Base-by-base conservation (phyloP, 2,888 invertebrate genomes). In the Parthenolecanium corni region DNA sequence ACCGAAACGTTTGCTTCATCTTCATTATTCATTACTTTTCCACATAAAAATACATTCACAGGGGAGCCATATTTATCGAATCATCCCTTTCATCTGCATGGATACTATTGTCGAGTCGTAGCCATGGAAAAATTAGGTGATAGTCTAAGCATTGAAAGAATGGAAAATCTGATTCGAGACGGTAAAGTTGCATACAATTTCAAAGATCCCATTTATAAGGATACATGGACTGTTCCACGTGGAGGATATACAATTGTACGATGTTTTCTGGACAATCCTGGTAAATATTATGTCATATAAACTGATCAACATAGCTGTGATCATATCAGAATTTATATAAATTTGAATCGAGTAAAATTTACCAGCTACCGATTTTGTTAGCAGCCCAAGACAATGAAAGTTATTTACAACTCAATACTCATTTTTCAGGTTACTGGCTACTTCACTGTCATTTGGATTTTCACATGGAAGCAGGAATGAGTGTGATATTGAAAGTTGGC, bases 381-480 rank as follows among this genome's bases (percentile, higher is more conserved):
- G n/a, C n/a, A n/a, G n/a, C n/a, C n/a, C n/a, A n/a, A n/a, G n/a
- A n/a, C n/a, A n/a, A n/a, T n/a, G n/a, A n/a, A n/a, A n/a, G n/a
- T n/a, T n/a, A n/a, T n/a, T n/a, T n/a, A n/a, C n/a, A n/a, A n/a
- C n/a, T n/a, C n/a, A n/a, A n/a, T n/a, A n/a, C n/a, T n/a, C n/a
- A n/a, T 67, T 64, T 72, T 73, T 9, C 71, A 82, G 82, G 86
- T 12, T 89, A 85, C 70, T 92, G 91, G 91, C 73, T 92, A 2
- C 86, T 92, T 74, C 93, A 93, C 71, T 93, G 93, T 71, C 92
- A 93, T 73, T 86, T 92, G 62, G 90, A 90, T 70, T 91, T 90
- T 71, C 93, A 93, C 71, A 85, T 88, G 0, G 90, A 91, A 76
- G 79, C 91, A 11, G 93, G 93, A 9, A 92, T 93, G 92, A 85